phyloP scores from a whole-genome alignment of 2,797 vertebrate genomes.

The Gambelia wislizenii region DNA sequence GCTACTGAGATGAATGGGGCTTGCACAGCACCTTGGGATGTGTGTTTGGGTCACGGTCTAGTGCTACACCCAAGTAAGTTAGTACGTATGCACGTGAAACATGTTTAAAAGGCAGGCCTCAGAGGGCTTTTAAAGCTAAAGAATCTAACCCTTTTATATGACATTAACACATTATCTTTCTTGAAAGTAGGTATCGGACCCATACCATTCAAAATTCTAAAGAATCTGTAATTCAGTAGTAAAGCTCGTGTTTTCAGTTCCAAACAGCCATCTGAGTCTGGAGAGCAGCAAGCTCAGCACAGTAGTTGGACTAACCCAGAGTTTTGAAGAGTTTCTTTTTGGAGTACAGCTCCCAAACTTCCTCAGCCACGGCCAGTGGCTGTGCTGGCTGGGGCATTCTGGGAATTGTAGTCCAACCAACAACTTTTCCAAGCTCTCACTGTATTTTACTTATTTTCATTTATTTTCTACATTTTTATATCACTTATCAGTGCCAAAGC shows the following conservation, averaged over 20 bases:
- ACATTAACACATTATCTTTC: neutral
- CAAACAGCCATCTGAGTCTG: neutral
- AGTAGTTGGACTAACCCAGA: conserved; percentile 3
- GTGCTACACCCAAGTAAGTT: neutral
- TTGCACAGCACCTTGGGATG: neutral
- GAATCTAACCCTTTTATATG: neutral
- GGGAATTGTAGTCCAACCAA: too few relatives aligned
- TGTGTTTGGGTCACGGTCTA: neutral
- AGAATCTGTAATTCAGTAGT: conserved; percentile 27
- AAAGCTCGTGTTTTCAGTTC: conserved; percentile 30
- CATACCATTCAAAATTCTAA: conserved; percentile 2
- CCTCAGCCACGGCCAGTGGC: too few relatives aligned
- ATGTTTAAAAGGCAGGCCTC: neutral
- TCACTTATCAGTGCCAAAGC: too few relatives aligned
- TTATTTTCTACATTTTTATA: too few relatives aligned
- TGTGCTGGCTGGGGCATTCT: too few relatives aligned
- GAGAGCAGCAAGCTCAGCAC: conserved; percentile 11
- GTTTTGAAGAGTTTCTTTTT: too few relatives aligned
- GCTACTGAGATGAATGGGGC: too few relatives aligned
- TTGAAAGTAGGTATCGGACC: neutral
- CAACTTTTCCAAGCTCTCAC: neutral
- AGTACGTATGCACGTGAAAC: neutral
- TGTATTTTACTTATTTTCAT: too few relatives aligned
- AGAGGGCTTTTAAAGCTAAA: conserved; percentile 2
- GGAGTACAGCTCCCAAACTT: too few relatives aligned